Percentiles rank a stretch among this genome's conserved stretches.
phyloP scores from a whole-genome alignment of 1,140 invertebrate species.

The Hylaeus anthracinus region DNA sequence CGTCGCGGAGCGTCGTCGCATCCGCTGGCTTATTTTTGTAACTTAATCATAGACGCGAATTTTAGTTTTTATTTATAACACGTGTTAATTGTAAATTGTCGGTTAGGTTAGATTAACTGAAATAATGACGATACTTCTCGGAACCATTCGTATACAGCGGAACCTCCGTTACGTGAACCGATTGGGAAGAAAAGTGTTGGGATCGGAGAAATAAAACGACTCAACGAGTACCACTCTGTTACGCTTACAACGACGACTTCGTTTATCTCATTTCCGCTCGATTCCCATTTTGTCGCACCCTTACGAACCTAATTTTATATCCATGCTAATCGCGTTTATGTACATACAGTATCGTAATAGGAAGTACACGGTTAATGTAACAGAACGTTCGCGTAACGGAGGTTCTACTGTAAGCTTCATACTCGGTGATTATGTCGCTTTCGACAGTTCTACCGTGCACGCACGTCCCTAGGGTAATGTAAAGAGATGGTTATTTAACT shows the following conservation, averaged over 20 bases:
- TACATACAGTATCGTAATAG: too few relatives aligned
- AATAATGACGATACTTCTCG: not conserved
- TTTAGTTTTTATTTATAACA: constrained; percentile 26
- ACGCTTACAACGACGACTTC: too few relatives aligned
- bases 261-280: too few relatives aligned
- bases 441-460: not conserved
- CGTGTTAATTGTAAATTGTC: constrained; percentile 29
- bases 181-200: too few relatives aligned
- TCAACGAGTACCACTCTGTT: too few relatives aligned
- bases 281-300: too few relatives aligned
- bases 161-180: too few relatives aligned
- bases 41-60: constrained; percentile 4
- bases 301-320: too few relatives aligned
- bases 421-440: not conserved
- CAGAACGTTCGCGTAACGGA: too few relatives aligned
- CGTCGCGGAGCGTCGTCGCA: not conserved
- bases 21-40: not conserved
- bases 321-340: too few relatives aligned
- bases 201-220: too few relatives aligned
- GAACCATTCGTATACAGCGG: not conserved
- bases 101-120: not conserved
- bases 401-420: not conserved
- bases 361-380: too few relatives aligned
- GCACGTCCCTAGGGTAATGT: not conserved
- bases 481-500: constrained; percentile 28